Percentiles rank a stretch among this genome's conserved stretches.
phyloP scores from a whole-genome alignment of 35 echinoderm and acorn worm genomes.

The Ophioderma brevispina region DNA sequence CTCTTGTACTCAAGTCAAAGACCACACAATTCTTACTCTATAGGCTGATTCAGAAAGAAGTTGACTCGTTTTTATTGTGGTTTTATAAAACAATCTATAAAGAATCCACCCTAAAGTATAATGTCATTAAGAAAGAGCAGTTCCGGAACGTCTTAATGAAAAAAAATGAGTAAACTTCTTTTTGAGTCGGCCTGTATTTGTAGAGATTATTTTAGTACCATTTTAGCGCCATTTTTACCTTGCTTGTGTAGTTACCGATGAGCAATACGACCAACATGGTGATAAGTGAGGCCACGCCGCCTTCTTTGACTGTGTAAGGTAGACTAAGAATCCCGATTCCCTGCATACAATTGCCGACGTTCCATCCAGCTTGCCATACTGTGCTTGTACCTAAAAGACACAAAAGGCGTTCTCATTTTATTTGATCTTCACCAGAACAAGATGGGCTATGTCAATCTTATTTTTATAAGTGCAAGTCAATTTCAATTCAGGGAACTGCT shows the following conservation, averaged over 20 bases:
- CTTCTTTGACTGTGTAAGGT: constrained; percentile 98
- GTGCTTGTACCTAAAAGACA: constrained; percentile 59
- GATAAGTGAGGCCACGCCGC: constrained; percentile 82
- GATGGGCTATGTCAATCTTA: not conserved
- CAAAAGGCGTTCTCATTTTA: not conserved
- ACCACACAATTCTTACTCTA: too few species aligned
- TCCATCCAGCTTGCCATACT: constrained; percentile 95
- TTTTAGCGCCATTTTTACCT: constrained; percentile 56
- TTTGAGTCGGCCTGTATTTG: too few species aligned
- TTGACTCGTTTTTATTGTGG: too few species aligned
- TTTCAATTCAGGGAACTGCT: too few species aligned
- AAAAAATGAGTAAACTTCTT: too few species aligned
- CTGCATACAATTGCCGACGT: constrained; percentile 98
- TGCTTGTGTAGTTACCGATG: constrained; percentile 94
- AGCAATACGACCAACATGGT: constrained; percentile 86
- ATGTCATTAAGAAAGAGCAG: too few species aligned
- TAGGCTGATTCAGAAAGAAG: too few species aligned
- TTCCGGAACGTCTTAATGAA: too few species aligned
- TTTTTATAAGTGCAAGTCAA: not conserved
- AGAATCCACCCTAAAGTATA: too few species aligned
- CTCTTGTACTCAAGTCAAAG: too few species aligned
- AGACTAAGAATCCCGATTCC: constrained; percentile 95
- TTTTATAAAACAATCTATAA: too few species aligned
- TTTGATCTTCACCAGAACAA: not conserved
- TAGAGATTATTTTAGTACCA: too few species aligned